Conservation (phyloP, 2,113 vertebrate species). For the Aegithalos caudatus region DNA sequence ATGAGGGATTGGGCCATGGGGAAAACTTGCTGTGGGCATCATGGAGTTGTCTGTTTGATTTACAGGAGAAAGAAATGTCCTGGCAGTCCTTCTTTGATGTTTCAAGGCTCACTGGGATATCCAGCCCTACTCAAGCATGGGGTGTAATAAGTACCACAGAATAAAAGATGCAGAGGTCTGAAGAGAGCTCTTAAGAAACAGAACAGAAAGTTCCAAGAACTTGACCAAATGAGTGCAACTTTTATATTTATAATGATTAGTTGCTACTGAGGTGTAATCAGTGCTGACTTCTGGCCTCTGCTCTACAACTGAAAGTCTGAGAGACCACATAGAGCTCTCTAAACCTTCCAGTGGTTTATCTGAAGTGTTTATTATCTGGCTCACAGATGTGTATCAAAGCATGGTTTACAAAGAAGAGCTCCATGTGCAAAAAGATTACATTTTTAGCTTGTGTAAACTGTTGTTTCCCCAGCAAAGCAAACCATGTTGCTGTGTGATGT, state of each 20-base stretch:
- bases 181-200: neutral
- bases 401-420: neutral
- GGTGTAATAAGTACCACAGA: neutral
- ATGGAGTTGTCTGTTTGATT: neutral
- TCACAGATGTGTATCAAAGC: neutral
- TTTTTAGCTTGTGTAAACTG: constrained; percentile 14
- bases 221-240: neutral
- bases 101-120: neutral
- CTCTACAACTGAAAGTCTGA: neutral
- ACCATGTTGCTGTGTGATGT: neutral
- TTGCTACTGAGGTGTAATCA: neutral
- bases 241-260: neutral
- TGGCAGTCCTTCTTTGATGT: neutral
- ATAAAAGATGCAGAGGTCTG: neutral
- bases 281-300: neutral
- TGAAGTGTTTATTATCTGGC: constrained; percentile 4
- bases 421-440: neutral
- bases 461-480: neutral
- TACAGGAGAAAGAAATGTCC: neutral
- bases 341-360: neutral
- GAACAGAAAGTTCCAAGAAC: neutral
- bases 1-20: neutral
- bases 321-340: neutral
- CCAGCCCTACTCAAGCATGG: neutral
- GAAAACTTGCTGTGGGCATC: neutral